These are phyloP conservation scores for Streptopelia turtur DNA, from an alignment of 2,797 vertebrate species.

Conservation along the genomic window DNA sequence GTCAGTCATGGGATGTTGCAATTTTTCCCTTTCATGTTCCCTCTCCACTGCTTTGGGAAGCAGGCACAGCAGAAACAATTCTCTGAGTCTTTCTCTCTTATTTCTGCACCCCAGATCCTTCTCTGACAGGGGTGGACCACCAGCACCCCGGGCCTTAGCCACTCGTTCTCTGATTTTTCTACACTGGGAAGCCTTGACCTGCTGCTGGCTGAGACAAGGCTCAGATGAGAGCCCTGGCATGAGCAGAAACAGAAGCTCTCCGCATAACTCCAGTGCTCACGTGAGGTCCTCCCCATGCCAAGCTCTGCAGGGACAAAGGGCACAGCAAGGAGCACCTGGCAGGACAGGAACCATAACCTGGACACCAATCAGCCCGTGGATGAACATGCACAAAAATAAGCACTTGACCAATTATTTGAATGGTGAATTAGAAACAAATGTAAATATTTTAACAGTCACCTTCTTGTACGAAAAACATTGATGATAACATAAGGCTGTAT, in stretches of 20 bases:
- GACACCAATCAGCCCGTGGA: not conserved
- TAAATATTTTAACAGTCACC: not conserved
- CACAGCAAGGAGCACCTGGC: not conserved
- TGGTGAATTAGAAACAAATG: not conserved
- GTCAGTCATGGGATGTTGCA: not conserved
- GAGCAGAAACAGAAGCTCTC: not conserved
- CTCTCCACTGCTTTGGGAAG: not conserved
- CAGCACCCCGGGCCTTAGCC: not conserved
- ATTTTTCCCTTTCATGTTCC: not conserved
- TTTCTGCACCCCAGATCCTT: not conserved
- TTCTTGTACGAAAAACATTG: not conserved
- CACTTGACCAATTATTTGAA: not conserved
- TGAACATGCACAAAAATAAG: not conserved
- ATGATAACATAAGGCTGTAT: not conserved
- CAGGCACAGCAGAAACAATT: not conserved
- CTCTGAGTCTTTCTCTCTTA: not conserved
- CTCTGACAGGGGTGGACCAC: not conserved
- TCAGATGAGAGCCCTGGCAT: not conserved
- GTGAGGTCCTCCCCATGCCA: not conserved
- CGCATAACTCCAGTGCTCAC: fast-evolving
- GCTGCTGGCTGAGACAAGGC: not conserved
- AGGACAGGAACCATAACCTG: not conserved
- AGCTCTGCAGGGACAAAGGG: not conserved
- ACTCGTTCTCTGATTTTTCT: not conserved
- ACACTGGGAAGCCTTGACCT: not conserved